phyloP scores from a whole-genome alignment of 2,888 invertebrate genomes.

The Clunio marinus region DNA sequence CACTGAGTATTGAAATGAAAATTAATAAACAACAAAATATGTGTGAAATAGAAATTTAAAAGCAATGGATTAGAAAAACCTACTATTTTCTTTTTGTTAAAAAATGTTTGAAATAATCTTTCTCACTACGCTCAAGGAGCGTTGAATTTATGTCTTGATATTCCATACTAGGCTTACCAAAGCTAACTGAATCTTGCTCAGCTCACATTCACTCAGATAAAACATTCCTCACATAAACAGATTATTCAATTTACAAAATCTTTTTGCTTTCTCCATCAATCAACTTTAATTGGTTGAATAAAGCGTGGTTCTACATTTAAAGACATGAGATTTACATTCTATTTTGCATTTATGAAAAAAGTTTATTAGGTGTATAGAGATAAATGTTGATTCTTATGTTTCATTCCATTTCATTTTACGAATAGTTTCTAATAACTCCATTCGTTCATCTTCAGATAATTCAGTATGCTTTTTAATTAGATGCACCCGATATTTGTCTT shows the following conservation, averaged over 20 bases:
- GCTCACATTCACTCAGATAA: background rate
- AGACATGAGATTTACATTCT: no score
- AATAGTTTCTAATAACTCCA: background rate
- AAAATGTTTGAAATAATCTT: background rate
- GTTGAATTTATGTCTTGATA: constrained; percentile 17
- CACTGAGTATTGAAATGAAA: background rate
- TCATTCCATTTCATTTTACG: constrained; percentile 20
- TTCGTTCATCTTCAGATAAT: background rate
- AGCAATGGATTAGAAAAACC: background rate
- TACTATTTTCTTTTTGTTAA: background rate
- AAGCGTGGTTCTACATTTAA: no score
- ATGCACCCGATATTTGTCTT: constrained; percentile 33
- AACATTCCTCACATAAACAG: background rate
- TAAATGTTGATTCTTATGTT: no score
- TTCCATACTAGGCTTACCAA: background rate
- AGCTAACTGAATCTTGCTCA: background rate
- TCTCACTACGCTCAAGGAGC: background rate
- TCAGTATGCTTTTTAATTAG: constrained; percentile 22
- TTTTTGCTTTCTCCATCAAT: background rate
- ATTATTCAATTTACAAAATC: background rate
- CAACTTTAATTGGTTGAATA: background rate
- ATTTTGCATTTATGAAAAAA: no score
- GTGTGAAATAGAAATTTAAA: no score
- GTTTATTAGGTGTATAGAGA: no score
- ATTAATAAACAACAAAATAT: no score